Base-by-base conservation (phyloP, 2,797 vertebrate species). In the Sebastes vulpes region DNA sequence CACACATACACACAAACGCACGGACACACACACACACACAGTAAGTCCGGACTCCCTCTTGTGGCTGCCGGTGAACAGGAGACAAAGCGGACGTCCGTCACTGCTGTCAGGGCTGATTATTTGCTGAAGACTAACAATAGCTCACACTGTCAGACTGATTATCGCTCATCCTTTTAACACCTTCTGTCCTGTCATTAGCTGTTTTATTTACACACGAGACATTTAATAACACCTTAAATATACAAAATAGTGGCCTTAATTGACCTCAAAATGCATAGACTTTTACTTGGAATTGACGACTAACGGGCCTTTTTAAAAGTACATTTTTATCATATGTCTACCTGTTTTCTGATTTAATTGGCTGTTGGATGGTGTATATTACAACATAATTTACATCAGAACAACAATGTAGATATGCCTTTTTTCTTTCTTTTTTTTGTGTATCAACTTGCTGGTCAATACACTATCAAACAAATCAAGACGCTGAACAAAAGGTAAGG, bases 11-110 rank as follows among this genome's bases (percentile, higher is more conserved):
- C 69, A 59, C 72, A 79, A 68, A 70, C 71, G 4, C 25, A 26
- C 26, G 1, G 4, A 26, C 26, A 1, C 26, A 28, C 56, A 42
- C 58, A 67, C 76, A 72, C 18, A 42, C 35, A 72, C 10, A 8
- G 4, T n/a, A 1, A 72, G 56, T n/a, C 38, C 56, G 71, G 70
- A 75, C 87, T 77, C 82, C 88, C 88, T 74, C 87, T 84, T 79
- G 88, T 81, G 83, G 84, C 52, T 38, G 53, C 59, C 50, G 50
- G 50, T 10, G 29, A 25, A 18, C 56, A 73, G 32, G 50, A 32
- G 59, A n/a, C 8, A 12, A 52, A 29, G 23, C 28, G 38, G 26
- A 65, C 2, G 35, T 61, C 53, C 18, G 16, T 76, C 66, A 20
- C 57, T 42, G 11, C 31, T 59, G 75, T 82, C 81, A 79, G 2